Evolutionary conservation across 1,140 invertebrate genomes (phyloP), one percentile per base, ranked within the genome.

Genomic region (Neotoxoptera formosana): DNA sequence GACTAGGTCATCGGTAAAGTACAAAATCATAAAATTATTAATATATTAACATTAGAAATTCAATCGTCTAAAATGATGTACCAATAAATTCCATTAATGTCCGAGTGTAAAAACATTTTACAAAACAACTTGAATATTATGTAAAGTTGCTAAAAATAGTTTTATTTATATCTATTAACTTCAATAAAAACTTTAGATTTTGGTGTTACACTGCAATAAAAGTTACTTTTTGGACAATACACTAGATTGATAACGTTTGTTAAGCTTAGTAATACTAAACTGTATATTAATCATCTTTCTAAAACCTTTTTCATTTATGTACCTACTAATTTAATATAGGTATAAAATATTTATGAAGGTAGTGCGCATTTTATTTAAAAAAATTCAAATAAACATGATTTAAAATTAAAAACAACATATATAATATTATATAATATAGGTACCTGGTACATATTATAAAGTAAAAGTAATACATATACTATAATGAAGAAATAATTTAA

Each of bases 1-100:
- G 91, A 93, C 91, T 83, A 83, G 91, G 91, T 93, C 91, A 9
- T 93, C 91, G 91, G 91, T 93, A 93, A 93, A 84, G 91, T 93
- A 93, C 91, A 81, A 93, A 67, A 90, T n/a, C 23, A 67, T 45
- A 60, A 90, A 67, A 56, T 90, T 90, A 90, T 60, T 90, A 90
- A 20, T 90, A 41, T 36, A 14, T 60, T 84, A 51, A 60, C 51
- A 30, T 41, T 90, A 90, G 88, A 90, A 56, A 60, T 89, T 53
- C 47, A 53, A 36, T 36, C 36, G 7, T 60, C 30, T 60, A 11
- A 53, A 90, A 45, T 56, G 20, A 60, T 60, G 9, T 60, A 76
- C 60, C 60, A 7, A 60, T 45, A 60, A 60, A 60, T 30, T 51
- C 41, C 21, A 25, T 90, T 41, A 30, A 56, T 87, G 41, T 45